A percentile compares a stretch with the other conserved stretches of the same genome.
Conservation (phyloP, 1,140 invertebrate genomes). For the Charaxes varanes region DNA sequence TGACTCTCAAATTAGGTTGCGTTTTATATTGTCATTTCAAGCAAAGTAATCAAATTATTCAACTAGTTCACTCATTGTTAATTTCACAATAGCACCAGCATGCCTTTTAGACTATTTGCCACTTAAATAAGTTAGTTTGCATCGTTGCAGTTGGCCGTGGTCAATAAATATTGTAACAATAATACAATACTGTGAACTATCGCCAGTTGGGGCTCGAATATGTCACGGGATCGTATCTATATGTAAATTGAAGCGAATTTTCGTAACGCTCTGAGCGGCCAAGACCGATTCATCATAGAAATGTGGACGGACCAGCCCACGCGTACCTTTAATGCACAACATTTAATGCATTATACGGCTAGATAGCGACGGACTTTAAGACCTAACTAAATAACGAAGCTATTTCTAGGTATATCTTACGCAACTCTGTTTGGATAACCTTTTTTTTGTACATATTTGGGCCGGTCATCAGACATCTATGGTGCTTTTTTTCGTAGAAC, state of each 20-base stretch:
- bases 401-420: constrained; percentile 27
- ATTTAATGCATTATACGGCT: constrained; percentile 47
- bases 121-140: constrained; percentile 19
- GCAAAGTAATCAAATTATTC: background rate
- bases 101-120: constrained; percentile 13
- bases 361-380: constrained; percentile 35
- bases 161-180: constrained; percentile 55
- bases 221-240: constrained; percentile 55
- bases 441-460: constrained; percentile 28
- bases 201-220: constrained; percentile 30
- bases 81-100: constrained; percentile 1
- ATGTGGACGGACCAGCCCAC: constrained; percentile 64
- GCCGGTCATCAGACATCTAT: constrained; percentile 11
- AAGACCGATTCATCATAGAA: constrained; percentile 65
- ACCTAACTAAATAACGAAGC: constrained; percentile 39
- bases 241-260: constrained; percentile 63
- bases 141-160: constrained; percentile 25
- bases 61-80: background rate
- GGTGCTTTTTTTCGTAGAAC: constrained; percentile 9
- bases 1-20: too few species aligned
- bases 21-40: background rate
- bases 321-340: constrained; percentile 46
- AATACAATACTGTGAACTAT: constrained; percentile 38
- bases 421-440: constrained; percentile 25
- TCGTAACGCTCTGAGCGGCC: constrained; percentile 52